Evolutionary conservation across 2,888 invertebrate species (phyloP).

Genomic region (Thecophora atra): DNA sequence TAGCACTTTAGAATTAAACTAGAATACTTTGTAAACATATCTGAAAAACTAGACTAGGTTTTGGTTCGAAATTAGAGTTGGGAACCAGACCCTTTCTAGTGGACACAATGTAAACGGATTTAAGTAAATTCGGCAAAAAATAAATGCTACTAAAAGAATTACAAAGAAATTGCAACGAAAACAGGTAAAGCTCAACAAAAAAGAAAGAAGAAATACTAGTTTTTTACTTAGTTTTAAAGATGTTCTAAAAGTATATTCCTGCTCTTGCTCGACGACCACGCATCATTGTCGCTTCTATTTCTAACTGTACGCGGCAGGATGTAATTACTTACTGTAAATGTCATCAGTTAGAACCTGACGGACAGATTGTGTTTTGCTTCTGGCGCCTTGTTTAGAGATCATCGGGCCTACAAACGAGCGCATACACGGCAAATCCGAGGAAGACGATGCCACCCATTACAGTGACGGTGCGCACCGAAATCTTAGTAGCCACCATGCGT

Average conservation of each 20-base stretch:
- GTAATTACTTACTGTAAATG: slow-evolving; percentile 7
- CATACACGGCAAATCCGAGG: slow-evolving; percentile 91
- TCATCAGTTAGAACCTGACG: background rate
- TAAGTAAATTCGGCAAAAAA: slow-evolving; percentile 36
- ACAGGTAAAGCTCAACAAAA: slow-evolving; percentile 5
- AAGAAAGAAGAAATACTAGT: background rate
- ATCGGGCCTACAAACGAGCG: slow-evolving; percentile 85
- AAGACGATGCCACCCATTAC: slow-evolving; percentile 96
- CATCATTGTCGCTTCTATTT: too few species aligned
- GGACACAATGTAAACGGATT: slow-evolving; percentile 11
- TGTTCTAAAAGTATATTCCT: too few species aligned
- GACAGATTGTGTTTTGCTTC: background rate
- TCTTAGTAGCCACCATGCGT: slow-evolving; percentile 94
- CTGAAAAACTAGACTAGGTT: too few species aligned
- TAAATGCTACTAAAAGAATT: slow-evolving; percentile 14
- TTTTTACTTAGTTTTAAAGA: background rate
- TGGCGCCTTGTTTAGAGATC: slow-evolving; percentile 58
- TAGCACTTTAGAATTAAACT: background rate
- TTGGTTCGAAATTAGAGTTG: too few species aligned
- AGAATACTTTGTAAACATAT: too few species aligned
- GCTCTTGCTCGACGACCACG: too few species aligned
- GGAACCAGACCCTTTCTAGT: too few species aligned
- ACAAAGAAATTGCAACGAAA: slow-evolving; percentile 13
- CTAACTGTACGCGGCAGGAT: too few species aligned
- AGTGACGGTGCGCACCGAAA: slow-evolving; percentile 97